Percentiles rank a stretch among this genome's conserved stretches.
Conservation (phyloP, 2,797 vertebrate genomes). For the Dryobates pubescens region DNA sequence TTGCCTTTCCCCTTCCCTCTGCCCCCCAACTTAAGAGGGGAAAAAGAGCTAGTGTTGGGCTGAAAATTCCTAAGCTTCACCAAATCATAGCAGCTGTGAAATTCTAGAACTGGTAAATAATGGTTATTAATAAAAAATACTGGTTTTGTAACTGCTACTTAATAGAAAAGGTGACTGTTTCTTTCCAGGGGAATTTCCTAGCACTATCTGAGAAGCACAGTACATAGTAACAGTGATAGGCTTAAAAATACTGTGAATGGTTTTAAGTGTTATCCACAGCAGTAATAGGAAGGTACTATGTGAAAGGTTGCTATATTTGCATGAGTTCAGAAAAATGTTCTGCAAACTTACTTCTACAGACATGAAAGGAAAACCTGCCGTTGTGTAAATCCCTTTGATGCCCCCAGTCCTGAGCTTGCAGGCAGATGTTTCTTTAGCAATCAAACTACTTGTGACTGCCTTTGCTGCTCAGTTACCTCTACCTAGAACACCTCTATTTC, state of each 20-base stretch:
- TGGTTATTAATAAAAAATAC: not conserved
- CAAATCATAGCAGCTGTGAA: not conserved
- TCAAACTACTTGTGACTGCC: not conserved
- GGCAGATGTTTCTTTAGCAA: not conserved
- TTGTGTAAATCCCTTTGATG: not conserved
- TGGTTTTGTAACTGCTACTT: not conserved
- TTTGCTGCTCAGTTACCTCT: not conserved
- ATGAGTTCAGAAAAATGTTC: not conserved
- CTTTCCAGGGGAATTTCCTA: not conserved
- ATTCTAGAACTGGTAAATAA: not conserved
- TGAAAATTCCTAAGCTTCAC: not conserved
- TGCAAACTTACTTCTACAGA: not conserved
- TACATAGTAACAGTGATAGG: not conserved
- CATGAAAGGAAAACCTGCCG: not conserved
- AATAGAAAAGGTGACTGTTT: not conserved
- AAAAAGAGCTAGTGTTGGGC: not conserved
- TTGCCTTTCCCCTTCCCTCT: fast-evolving
- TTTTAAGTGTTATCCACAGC: not conserved
- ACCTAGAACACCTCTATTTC: not conserved
- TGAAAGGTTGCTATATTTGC: not conserved
- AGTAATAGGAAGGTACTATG: not conserved
- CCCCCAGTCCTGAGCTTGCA: not conserved
- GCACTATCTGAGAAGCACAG: not conserved
- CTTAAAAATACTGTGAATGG: not conserved
- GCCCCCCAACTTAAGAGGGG: fast-evolving